phyloP scores from a whole-genome alignment of 2,113 vertebrate genomes.

The Corythoichthys haematopterus region DNA sequence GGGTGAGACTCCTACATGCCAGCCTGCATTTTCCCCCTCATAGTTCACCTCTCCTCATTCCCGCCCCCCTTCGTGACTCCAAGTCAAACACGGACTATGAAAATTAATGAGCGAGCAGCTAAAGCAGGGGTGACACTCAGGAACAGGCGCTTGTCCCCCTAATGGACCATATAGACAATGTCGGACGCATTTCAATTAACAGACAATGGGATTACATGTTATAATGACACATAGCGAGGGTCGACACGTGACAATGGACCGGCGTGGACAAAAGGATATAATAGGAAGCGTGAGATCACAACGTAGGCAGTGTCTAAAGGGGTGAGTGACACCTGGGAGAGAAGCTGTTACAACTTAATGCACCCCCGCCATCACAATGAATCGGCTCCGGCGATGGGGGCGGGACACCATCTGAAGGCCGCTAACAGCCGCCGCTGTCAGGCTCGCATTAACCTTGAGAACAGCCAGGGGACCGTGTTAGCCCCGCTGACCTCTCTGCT shows the following conservation, averaged over 20 bases:
- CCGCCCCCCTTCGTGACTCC: conserved; percentile 16
- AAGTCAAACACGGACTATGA: conserved; percentile 51
- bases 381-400: conserved; percentile 44
- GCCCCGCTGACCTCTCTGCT: conserved; percentile 57
- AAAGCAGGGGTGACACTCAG: conserved; percentile 44
- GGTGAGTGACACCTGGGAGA: conserved; percentile 61
- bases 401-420: conserved; percentile 50
- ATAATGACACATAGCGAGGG: conserved; percentile 50
- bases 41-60: conserved; percentile 3
- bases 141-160: conserved; percentile 47
- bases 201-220: conserved; percentile 52
- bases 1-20: conserved; percentile 39
- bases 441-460: conserved; percentile 69
- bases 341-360: conserved; percentile 64
- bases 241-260: conserved; percentile 46
- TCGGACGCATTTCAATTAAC: conserved; percentile 64
- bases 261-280: conserved; percentile 49
- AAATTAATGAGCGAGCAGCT: conserved; percentile 50
- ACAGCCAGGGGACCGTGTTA: conserved; percentile 58
- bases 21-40: conserved; percentile 33
- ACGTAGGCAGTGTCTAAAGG: conserved; percentile 51
- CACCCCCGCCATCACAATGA: conserved; percentile 56
- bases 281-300: conserved; percentile 61
- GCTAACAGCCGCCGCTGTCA: conserved; percentile 58
- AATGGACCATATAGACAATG: conserved; percentile 60